Evolutionary conservation across 2,113 vertebrate genomes (phyloP), one percentile per base, ranked within the genome.

Genomic region (Morone chrysops): DNA sequence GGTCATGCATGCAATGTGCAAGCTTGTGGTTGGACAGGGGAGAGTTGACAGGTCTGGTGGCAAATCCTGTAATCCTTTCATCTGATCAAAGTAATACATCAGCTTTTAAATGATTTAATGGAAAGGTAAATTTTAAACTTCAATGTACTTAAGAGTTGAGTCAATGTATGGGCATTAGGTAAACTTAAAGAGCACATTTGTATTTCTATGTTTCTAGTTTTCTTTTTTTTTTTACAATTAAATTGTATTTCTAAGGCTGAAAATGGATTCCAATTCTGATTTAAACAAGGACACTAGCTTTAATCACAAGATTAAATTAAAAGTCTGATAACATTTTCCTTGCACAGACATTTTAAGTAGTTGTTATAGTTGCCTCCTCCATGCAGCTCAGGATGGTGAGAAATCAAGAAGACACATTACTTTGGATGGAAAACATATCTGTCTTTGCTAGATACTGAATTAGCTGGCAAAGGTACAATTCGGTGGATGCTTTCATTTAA

Each of bases 21-120:
- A 56, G 85, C 84, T 86, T 80, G 66, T 67, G 83, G 79, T 81
- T 72, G 82, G 75, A 76, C 67, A 72, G 63, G 25, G 54, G 67
- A 80, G 78, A 70, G 86, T 90, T 89, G 84, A 91, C 85, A 89
- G 86, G 81, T 89, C 86, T 78, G 83, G 67, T 85, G 79, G 84
- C 70, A 94, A 94, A 95, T 94, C 94, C 93, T 75, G 48, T 95
- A 95, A 96, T 95, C 94, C 89, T 84, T 92, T 92, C 81, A 94
- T 93, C 89, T 94, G 93, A 95, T 95, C 92, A 95, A 94, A 95
- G 90, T 92, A 86, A 92, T 81, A 90, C 87, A 94, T 91, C 93
- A 90, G 92, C 89, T 93, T 94, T 94, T 88, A 93, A 93, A 93
- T 94, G 16, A 93, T 94, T 94, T 91, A 92, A 91, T 93, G 90